Evolutionary conservation across 2,113 vertebrate species (phyloP).

Genomic region (Myotis yumanensis): DNA sequence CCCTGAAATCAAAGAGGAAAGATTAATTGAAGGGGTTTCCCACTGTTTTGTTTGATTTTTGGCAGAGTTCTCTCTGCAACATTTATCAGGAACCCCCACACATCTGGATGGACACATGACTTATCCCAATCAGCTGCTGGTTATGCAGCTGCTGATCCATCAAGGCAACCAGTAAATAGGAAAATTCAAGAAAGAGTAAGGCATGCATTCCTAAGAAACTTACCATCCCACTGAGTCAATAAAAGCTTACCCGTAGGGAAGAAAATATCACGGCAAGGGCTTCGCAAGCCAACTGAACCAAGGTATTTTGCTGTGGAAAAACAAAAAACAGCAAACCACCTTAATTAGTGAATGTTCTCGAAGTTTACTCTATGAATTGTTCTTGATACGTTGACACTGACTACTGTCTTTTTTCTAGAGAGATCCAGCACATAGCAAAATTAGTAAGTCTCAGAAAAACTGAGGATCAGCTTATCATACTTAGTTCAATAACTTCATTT

Average conservation of each 20-base stretch:
- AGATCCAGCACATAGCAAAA: neutral
- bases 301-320: neutral
- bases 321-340: neutral
- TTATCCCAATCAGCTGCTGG: neutral
- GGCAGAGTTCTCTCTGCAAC: neutral
- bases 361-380: neutral
- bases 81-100: neutral
- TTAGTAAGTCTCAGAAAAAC: neutral
- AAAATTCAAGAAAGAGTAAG: neutral
- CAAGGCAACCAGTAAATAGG: neutral
- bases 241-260: neutral
- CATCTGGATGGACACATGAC: neutral
- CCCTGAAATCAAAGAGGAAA: neutral
- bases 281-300: conserved; percentile 1
- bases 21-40: neutral
- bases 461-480: neutral
- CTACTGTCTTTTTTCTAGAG: neutral
- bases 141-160: neutral
- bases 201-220: neutral
- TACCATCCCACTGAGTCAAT: neutral
- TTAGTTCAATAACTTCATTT: conserved; percentile 14
- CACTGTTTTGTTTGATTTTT: neutral
- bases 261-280: neutral
- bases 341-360: neutral
- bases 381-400: neutral